phyloP scores from a whole-genome alignment of 2,888 invertebrate species.

The Drosophila sordidapex region DNA sequence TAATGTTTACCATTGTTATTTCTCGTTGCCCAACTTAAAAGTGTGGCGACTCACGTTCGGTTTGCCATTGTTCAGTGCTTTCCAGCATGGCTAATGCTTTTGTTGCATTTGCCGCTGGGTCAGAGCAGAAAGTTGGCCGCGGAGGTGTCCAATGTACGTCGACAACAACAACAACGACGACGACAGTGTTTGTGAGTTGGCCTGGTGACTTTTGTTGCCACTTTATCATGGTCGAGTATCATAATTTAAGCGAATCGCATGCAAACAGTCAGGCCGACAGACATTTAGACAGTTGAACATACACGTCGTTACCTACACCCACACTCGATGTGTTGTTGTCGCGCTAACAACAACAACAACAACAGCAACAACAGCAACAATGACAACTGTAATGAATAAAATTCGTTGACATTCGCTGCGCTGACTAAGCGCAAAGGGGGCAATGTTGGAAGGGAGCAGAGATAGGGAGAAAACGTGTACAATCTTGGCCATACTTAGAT shows the following conservation, averaged over 20 bases:
- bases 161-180: constrained; percentile 25
- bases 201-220: constrained; percentile 73
- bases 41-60: constrained; percentile 24
- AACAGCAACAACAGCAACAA: constrained; percentile 46
- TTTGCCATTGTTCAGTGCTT: constrained; percentile 4
- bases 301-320: constrained; percentile 61
- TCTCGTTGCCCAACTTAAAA: not conserved
- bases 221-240: constrained; percentile 76
- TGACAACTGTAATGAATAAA: constrained; percentile 64
- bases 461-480: constrained; percentile 47
- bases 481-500: constrained; percentile 63
- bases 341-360: constrained; percentile 35
- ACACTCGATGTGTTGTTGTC: constrained; percentile 47
- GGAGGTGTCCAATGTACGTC: constrained; percentile 52
- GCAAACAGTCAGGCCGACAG: constrained; percentile 22
- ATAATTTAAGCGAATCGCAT: constrained; percentile 75
- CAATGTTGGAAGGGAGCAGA: not conserved
- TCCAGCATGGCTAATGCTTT: constrained; percentile 16
- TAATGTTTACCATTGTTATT: not conserved
- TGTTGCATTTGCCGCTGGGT: constrained; percentile 16
- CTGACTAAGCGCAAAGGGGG: constrained; percentile 65
- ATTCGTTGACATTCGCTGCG: constrained; percentile 72
- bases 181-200: constrained; percentile 31
- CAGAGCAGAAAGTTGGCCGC: constrained; percentile 33
- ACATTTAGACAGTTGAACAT: constrained; percentile 33